phyloP scores from a whole-genome alignment of 2,888 invertebrate genomes.

The Anodontia alba region DNA sequence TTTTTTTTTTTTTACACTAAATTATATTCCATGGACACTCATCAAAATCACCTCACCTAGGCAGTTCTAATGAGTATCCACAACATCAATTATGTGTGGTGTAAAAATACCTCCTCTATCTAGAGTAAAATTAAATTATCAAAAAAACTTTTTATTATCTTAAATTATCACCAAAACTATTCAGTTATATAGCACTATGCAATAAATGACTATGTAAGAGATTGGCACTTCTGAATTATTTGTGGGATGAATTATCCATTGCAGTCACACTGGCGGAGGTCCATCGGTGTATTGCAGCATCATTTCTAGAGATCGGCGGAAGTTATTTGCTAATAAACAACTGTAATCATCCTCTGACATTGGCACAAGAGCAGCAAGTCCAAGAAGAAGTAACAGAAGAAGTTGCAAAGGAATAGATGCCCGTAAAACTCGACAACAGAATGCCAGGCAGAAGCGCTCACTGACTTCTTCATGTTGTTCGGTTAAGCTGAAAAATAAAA shows the following conservation, averaged over 20 bases:
- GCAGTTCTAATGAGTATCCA: no score
- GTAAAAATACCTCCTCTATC: no score
- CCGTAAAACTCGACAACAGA: slow-evolving; percentile 95
- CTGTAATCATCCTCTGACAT: slow-evolving; percentile 93
- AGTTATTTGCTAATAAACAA: slow-evolving; percentile 93
- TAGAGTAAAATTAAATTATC: no score
- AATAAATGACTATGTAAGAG: not conserved
- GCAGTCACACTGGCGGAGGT: slow-evolving; percentile 93
- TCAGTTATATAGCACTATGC: no score
- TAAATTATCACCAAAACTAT: no score
- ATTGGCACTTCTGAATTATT: slow-evolving; percentile 11
- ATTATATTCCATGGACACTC: no score
- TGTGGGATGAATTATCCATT: not conserved
- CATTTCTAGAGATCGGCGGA: slow-evolving; percentile 93
- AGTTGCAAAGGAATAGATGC: slow-evolving; percentile 98
- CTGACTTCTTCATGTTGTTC: slow-evolving; percentile 57
- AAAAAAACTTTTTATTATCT: no score
- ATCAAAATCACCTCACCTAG: no score
- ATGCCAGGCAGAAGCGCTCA: slow-evolving; percentile 84
- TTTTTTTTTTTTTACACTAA: no score
- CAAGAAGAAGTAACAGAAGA: slow-evolving; percentile 95
- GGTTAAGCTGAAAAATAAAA: slow-evolving; percentile 66
- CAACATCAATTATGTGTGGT: no score
- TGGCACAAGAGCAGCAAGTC: slow-evolving; percentile 96
- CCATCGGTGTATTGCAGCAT: slow-evolving; percentile 96